Base-by-base conservation (phyloP, 2,797 vertebrate genomes). In the Pempheris klunzingeri region DNA sequence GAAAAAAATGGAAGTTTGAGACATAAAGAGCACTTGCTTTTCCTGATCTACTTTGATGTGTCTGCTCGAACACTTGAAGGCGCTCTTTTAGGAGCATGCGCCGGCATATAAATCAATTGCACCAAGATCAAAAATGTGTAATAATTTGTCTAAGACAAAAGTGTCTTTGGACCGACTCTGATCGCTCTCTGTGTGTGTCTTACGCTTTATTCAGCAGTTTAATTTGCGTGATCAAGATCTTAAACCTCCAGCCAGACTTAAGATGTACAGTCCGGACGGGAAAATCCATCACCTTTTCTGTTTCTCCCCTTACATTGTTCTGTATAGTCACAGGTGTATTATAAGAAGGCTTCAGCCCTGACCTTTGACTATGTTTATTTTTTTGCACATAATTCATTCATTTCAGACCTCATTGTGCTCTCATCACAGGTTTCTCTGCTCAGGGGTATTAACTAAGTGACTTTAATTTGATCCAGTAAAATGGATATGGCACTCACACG, bases 21-120 rank as follows among this genome's bases (percentile, higher is more conserved):
- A 72, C 66, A 57, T 68, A 32, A 58, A 77, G 62, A 81, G 47
- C 34, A 7, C 50, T 66, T 15, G 12, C 39, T 80, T 41, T 68
- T 57, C 62, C 64, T 77, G 55, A 81, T 77, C 30, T 2, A 30
- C 74, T 73, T 38, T 83, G 39, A 71, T 68, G 59, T 49, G 14
- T 77, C 50, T 58, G 20, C 55, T 70, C n/a, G 7, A 41, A 52
- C 17, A 18, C 44, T 62, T 54, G 24, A 46, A 17, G 22, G 15
- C n/a, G 54, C 14, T 46, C 57, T 71, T 80, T 52, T n/a, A 49
- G 50, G 18, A 14, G 14, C 30, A 0, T 22, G 20, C 3, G 55
- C 32, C 39, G 32, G 13, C 47, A 70, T 71, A 3, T 58, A 57
- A 62, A 78, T 85, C 18, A 28, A 24, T 57, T 14, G 7, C 49